A percentile compares a stretch with the other conserved stretches of the same genome.
These are phyloP conservation scores for Mesodorylaimus sp. DNA, from an alignment of 2,888 invertebrate genomes.

Conservation along the genomic window DNA sequence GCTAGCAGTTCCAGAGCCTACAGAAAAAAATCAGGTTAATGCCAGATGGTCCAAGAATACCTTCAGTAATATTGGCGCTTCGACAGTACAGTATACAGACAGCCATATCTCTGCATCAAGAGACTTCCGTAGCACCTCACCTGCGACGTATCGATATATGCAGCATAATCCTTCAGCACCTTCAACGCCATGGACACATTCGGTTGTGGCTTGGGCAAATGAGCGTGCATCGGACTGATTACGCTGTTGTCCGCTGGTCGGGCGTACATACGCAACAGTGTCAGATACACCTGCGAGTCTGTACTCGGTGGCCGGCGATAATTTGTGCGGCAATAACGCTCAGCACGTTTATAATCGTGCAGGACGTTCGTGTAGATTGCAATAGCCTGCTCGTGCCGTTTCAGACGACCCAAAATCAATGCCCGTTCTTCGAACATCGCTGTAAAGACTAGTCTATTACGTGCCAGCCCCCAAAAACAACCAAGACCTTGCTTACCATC, in stretches of 20 bases:
- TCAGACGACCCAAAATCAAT: slow-evolving; percentile 71
- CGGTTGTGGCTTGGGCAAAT: slow-evolving; percentile 38
- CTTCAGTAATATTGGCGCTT: not conserved
- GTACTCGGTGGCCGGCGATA: slow-evolving; percentile 21
- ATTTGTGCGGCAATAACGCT: slow-evolving; percentile 42
- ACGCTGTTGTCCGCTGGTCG: slow-evolving; percentile 38
- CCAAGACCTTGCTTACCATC: too few relatives aligned
- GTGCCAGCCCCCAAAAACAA: not conserved
- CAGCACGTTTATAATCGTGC: slow-evolving; percentile 59
- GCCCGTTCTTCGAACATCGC: slow-evolving; percentile 76
- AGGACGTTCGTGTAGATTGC: slow-evolving; percentile 75
- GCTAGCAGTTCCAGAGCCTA: slow-evolving; percentile 60
- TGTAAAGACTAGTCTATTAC: slow-evolving; percentile 21
- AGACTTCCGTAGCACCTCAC: slow-evolving; percentile 31
- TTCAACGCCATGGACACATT: slow-evolving; percentile 59
- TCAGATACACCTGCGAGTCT: slow-evolving; percentile 42
- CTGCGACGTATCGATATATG: slow-evolving; percentile 61
- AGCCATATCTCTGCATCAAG: not conserved
- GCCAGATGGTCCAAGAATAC: slow-evolving; percentile 2
- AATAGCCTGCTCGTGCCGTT: slow-evolving; percentile 74
- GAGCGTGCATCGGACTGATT: slow-evolving; percentile 26
- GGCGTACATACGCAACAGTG: slow-evolving; percentile 43
- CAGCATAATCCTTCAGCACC: slow-evolving; percentile 62
- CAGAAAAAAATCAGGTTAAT: slow-evolving; percentile 14
- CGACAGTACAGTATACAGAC: not conserved